phyloP scores from a whole-genome alignment of 1,140 invertebrate species.

The Gryllus bimaculatus region DNA sequence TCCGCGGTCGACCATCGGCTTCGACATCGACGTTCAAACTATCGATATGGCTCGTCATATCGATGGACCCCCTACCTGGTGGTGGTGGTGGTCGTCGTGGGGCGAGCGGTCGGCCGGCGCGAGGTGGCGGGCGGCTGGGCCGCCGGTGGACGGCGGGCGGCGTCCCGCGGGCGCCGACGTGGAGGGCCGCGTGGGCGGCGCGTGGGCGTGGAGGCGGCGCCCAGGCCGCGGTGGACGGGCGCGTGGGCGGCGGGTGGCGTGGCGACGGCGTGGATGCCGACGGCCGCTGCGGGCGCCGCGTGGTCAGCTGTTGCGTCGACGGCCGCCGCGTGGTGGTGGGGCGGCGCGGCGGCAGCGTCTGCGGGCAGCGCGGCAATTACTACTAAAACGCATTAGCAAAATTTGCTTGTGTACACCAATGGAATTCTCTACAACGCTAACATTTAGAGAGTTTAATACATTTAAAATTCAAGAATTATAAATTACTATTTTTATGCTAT shows the following conservation, averaged over 20 bases:
- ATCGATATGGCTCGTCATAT: constrained; percentile 4
- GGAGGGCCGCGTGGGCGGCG: neutral
- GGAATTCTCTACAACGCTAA: too few species aligned
- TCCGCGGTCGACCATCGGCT: neutral
- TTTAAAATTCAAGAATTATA: too few species aligned
- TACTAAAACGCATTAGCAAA: too few species aligned
- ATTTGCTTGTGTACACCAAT: too few species aligned
- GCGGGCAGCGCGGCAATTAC: too few species aligned
- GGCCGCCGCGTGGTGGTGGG: constrained; percentile 28
- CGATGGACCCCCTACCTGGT: constrained; percentile 2
- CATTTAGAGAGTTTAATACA: too few species aligned
- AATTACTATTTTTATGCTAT: too few species aligned
- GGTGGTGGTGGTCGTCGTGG: neutral
- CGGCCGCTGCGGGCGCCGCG: neutral
- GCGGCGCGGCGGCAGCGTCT: constrained; percentile 21
- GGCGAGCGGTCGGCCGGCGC: neutral
- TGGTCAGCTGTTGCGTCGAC: constrained; percentile 29
- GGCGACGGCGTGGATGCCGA: neutral
- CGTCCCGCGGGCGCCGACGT: neutral
- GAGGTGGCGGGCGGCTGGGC: neutral
- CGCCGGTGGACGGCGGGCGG: neutral
- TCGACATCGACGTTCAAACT: neutral
- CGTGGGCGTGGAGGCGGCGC: neutral
- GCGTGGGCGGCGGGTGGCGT: constrained; percentile 12
- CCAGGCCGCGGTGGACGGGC: neutral